Evolutionary conservation across 2,888 invertebrate species (phyloP).

Genomic region (Thumatha senex): DNA sequence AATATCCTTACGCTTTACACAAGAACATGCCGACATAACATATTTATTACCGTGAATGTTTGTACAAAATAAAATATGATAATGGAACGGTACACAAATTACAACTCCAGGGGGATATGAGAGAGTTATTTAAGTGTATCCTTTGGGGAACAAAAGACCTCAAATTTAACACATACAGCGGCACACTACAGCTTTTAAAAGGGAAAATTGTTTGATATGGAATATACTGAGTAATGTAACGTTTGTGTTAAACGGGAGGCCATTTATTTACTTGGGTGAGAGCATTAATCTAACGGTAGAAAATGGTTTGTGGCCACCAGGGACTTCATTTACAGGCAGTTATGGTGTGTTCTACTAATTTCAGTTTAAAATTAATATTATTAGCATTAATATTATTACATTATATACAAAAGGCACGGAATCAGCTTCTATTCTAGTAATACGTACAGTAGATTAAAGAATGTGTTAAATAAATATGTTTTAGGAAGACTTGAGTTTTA

Average conservation of each 20-base stretch:
- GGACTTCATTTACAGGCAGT: slow-evolving; percentile 30
- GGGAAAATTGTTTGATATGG: slow-evolving; percentile 13
- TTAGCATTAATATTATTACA: too few relatives aligned
- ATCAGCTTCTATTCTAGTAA: too few relatives aligned
- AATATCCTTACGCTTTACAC: slow-evolving; percentile 4
- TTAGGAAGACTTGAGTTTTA: too few relatives aligned
- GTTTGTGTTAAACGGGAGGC: slow-evolving; percentile 22
- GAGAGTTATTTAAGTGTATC: slow-evolving; percentile 22
- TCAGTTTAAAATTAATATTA: slow-evolving; percentile 30
- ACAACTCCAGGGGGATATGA: background rate
- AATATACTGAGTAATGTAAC: slow-evolving; percentile 20
- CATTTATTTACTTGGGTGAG: slow-evolving; percentile 53
- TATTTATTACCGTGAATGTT: slow-evolving; percentile 22
- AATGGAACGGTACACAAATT: slow-evolving; percentile 15
- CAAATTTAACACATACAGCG: slow-evolving; percentile 19
- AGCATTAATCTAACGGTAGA: slow-evolving; percentile 58
- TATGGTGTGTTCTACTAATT: slow-evolving; percentile 8
- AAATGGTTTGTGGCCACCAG: slow-evolving; percentile 36
- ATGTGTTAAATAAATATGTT: too few relatives aligned
- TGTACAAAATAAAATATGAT: slow-evolving; percentile 26
- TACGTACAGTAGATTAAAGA: too few relatives aligned
- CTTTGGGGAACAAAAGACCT: slow-evolving; percentile 27
- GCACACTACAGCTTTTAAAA: background rate
- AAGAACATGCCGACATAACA: slow-evolving; percentile 20
- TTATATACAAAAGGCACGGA: too few relatives aligned